Conservation (phyloP, 1,140 invertebrate genomes). For the Ips nitidus region DNA sequence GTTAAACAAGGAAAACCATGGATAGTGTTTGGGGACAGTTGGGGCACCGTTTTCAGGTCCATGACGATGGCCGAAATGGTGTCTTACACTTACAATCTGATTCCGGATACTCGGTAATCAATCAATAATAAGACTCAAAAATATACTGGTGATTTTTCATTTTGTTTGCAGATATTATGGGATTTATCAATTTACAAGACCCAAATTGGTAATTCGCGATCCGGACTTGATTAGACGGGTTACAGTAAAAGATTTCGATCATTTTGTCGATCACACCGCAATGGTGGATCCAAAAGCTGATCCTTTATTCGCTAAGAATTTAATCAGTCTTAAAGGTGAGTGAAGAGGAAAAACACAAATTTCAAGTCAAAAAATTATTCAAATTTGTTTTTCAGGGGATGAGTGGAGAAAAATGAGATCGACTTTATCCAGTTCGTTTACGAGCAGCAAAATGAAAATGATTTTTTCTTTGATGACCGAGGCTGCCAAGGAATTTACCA, state of each 20-base stretch:
- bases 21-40: conserved; percentile 31
- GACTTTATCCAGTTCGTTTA: conserved; percentile 53
- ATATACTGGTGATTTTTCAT: too few species aligned
- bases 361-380: neutral
- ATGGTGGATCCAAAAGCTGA: conserved; percentile 23
- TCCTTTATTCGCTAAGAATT: conserved; percentile 29
- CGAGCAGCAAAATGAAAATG: conserved; percentile 51
- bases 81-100: conserved; percentile 16
- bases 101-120: conserved; percentile 24
- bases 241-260: conserved; percentile 53
- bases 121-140: neutral
- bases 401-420: conserved; percentile 52
- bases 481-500: conserved; percentile 44
- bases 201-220: conserved; percentile 59
- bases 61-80: conserved; percentile 21
- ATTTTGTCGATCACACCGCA: conserved; percentile 50
- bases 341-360: neutral
- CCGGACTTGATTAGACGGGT: conserved; percentile 54
- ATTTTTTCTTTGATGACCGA: conserved; percentile 49
- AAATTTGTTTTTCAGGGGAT: conserved; percentile 32
- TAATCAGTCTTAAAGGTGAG: conserved; percentile 28
- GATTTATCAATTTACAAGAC: conserved; percentile 55
- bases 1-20: conserved; percentile 32
- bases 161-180: conserved; percentile 29
- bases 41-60: conserved; percentile 13